Conservation (phyloP, 2,888 invertebrate genomes). For the Molanna angustata region DNA sequence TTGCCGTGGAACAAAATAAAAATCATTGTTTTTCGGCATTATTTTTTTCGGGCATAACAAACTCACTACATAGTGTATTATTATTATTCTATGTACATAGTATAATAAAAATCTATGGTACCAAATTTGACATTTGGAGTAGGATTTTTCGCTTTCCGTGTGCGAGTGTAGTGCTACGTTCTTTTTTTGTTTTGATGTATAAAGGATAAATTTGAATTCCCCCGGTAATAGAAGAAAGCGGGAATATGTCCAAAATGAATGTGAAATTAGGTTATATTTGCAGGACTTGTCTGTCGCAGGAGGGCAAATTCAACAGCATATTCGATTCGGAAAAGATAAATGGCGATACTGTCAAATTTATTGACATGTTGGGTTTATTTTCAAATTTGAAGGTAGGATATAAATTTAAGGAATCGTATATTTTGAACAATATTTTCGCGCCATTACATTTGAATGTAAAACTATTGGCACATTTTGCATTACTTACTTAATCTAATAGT, state of each 20-base stretch:
- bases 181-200: not conserved
- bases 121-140: not conserved
- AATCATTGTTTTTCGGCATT: too few species aligned
- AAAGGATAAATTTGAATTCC: not conserved
- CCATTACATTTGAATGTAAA: too few species aligned
- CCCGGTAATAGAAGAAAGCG: not conserved
- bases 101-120: too few species aligned
- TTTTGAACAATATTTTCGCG: too few species aligned
- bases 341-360: slow-evolving; percentile 7
- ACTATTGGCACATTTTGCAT: too few species aligned
- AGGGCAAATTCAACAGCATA: slow-evolving; percentile 2
- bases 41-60: too few species aligned
- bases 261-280: slow-evolving; percentile 4
- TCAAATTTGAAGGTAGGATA: slow-evolving; percentile 16
- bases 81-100: too few species aligned
- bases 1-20: too few species aligned
- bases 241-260: not conserved
- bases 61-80: too few species aligned
- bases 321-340: slow-evolving; percentile 1
- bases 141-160: not conserved
- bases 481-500: too few species aligned
- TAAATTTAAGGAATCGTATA: too few species aligned
- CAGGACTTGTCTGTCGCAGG: slow-evolving; percentile 11
- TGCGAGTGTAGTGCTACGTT: not conserved
- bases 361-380: slow-evolving; percentile 11